A percentile compares a stretch with the other conserved stretches of the same genome.
Conservation (phyloP, 2,797 vertebrate genomes). For the Hoplostethus atlanticus region DNA sequence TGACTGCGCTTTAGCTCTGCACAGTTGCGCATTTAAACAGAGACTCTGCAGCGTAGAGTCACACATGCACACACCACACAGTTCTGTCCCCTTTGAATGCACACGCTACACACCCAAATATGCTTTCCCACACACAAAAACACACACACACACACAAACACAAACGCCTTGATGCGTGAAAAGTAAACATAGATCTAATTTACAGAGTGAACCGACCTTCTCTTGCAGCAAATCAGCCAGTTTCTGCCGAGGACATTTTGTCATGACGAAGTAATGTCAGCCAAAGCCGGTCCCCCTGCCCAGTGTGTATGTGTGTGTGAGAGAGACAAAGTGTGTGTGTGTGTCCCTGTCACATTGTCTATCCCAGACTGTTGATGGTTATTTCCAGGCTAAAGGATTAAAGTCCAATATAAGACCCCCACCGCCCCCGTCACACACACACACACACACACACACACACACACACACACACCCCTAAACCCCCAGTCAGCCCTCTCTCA, state of each 20-base stretch:
- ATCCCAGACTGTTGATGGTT: constrained; percentile 58
- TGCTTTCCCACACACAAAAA: neutral
- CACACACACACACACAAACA: neutral
- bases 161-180: constrained; percentile 6
- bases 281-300: constrained; percentile 29
- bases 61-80: neutral
- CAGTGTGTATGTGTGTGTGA: constrained; percentile 20
- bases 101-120: neutral
- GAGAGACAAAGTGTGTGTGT: constrained; percentile 22
- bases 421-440: constrained; percentile 35
- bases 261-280: constrained; percentile 65
- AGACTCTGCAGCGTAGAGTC: neutral
- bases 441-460: constrained; percentile 37
- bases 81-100: neutral
- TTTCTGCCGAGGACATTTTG: constrained; percentile 64
- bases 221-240: constrained; percentile 64
- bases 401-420: constrained; percentile 71
- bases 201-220: constrained; percentile 72
- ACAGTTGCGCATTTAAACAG: neutral
- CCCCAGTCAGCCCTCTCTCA: constrained; percentile 35
- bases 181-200: constrained; percentile 4
- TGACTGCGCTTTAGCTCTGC: neutral
- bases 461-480: constrained; percentile 34
- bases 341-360: constrained; percentile 61
- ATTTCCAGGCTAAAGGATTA: constrained; percentile 79